phyloP scores from a whole-genome alignment of 1,140 invertebrate genomes.

The Drosophila pandora region DNA sequence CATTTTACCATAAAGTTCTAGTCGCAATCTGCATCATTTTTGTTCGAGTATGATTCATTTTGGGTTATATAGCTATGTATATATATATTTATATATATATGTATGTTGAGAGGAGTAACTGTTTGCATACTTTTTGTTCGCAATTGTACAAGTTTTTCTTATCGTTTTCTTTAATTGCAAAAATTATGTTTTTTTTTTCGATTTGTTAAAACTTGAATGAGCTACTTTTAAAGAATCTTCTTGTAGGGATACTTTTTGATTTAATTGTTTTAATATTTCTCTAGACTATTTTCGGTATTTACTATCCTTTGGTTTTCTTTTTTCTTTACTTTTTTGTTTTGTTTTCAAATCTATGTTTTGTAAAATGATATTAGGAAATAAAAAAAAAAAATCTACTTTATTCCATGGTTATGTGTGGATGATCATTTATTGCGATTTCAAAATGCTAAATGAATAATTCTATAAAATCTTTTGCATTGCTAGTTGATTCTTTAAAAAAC shows the following conservation, averaged over 20 bases:
- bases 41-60: constrained; percentile 60
- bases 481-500: constrained; percentile 65
- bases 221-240: constrained; percentile 60
- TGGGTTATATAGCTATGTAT: constrained; percentile 66
- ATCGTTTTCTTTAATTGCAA: constrained; percentile 59
- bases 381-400: constrained; percentile 41
- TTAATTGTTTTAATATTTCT: constrained; percentile 57
- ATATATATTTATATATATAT: constrained; percentile 65
- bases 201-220: constrained; percentile 77
- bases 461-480: constrained; percentile 62
- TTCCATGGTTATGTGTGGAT: constrained; percentile 48
- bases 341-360: constrained; percentile 31
- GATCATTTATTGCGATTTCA: constrained; percentile 27
- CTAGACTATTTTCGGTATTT: constrained; percentile 52
- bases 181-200: constrained; percentile 52
- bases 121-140: constrained; percentile 57
- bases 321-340: constrained; percentile 13
- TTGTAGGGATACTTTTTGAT: constrained; percentile 55
- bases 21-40: constrained; percentile 26
- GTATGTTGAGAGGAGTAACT: constrained; percentile 74
- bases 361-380: constrained; percentile 53
- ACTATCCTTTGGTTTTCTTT: constrained; percentile 11
- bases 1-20: constrained; percentile 34
- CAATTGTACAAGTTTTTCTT: constrained; percentile 66
- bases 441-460: constrained; percentile 63